Evolutionary conservation across 2,888 invertebrate genomes (phyloP), one percentile per base, ranked within the genome.

Genomic region (Silvanus unidentatus): DNA sequence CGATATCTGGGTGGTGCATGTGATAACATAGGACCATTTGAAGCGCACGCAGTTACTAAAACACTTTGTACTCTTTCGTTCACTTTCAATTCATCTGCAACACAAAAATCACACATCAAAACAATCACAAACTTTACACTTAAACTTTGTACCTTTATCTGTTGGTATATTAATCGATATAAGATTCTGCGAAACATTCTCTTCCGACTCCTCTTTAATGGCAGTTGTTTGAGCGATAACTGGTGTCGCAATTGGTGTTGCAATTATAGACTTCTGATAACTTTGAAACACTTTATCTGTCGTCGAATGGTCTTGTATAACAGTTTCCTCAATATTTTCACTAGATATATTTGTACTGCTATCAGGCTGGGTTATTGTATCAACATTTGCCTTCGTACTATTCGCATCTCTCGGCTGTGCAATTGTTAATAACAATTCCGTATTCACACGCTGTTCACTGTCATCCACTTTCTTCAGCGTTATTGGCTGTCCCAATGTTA

Each of bases 1-100:
- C 63, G 58, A 53, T 66, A 70, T 49, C 63, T 63, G 15, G 69
- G 63, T 38, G 66, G 67, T 48, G 63, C 66, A 44, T 70, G 68
- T 15, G 70, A 69, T 45, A 73, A 58, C 68, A 73, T 68, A 14
- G 72, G 71, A 29, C 71, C 71, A 59, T 71, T 71, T 13, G 72
- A 69, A 32, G 69, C 60, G 45, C 70, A 66, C 13, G 71, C 65
- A 43, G 70, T 65, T 27, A 72, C 71, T 52, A 71, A 59, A 43
- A 71, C 70, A 48, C 70, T 69, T 49, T 70, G 66, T 41, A 69
- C 65, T 47, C 70, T 62, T 52, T 68, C 32, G 10, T 32, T 32
- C 4, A 53, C 34, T 12, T 40, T 40, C 10, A 40, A 14, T 42
- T 58, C 55, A 56, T 50, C 58, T 60, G 47, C 4, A 52, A 15